Evolutionary conservation across 2,888 invertebrate genomes (phyloP), one percentile per base, ranked within the genome.

Genomic region (Drosophila fungiperda): DNA sequence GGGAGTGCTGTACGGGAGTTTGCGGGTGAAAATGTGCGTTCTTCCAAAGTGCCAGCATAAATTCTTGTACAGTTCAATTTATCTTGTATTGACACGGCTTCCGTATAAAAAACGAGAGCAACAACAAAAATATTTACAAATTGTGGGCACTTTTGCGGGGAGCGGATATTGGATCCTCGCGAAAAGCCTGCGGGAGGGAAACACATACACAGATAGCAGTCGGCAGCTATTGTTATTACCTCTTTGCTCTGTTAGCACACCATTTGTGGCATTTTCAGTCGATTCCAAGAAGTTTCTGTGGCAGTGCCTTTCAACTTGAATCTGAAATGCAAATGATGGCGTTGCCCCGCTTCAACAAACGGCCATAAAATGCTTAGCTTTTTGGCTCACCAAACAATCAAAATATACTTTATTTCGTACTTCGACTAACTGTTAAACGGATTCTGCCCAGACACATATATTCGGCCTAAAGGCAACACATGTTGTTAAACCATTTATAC

Each of bases 211-310:
- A 62, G 69, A 69, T 61, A 68, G 57, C 68, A 75, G 81, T 69
- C 52, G 59, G 71, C 64, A 42, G 71, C 72, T 67, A 84, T 87
- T 88, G 89, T 87, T 88, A 87, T 89, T 84, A 88, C 89, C 87
- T 88, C 87, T 87, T 87, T 87, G 87, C 79, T 87, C 82, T 87
- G 89, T 87, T 87, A 87, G 82, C 87, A 86, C 89, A 64, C 84
- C 89, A 87, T 87, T 87, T 89, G 84, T 73, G 89, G 87, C 73
- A 84, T 80, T 86, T 78, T 60, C 79, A 80, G 83, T 82, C 79
- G 72, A 76, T 73, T 78, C 80, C 20, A 20, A 40, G 35, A 66
- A 62, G 80, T 63, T 72, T 49, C 62, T 69, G 67, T 59, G 62
- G 53, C 58, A 60, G 8, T 36, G 67, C 70, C 76, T 73, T 79